Conservation (phyloP, 1,140 invertebrate species). For the Helicoverpa armigera region DNA sequence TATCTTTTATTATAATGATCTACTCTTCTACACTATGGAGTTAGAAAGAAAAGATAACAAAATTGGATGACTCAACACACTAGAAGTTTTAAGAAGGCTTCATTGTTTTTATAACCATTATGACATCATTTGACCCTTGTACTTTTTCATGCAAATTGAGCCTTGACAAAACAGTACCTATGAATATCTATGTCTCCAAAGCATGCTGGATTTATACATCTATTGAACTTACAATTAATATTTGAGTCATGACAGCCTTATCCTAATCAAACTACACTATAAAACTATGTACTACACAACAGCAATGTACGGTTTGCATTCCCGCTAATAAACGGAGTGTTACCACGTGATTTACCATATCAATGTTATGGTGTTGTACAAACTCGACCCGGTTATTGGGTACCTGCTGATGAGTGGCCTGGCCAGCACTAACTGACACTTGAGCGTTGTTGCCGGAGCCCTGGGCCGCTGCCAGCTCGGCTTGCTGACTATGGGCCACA, state of each 20-base stretch:
- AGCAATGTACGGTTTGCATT: conserved; percentile 70
- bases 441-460: conserved; percentile 57
- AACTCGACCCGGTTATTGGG: conserved; percentile 85
- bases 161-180: neutral
- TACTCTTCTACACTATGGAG: neutral
- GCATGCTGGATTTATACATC: too few relatives aligned
- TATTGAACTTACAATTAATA: neutral
- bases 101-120: neutral
- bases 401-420: conserved; percentile 79
- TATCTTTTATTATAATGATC: neutral
- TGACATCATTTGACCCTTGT: conserved; percentile 1
- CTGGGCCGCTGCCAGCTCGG: conserved; percentile 62
- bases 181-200: too few relatives aligned
- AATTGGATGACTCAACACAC: neutral
- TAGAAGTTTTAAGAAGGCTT: conserved; percentile 1
- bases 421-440: conserved; percentile 63
- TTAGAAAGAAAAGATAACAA: neutral
- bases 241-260: neutral
- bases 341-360: conserved; percentile 84
- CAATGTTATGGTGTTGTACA: conserved; percentile 85
- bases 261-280: conserved; percentile 7
- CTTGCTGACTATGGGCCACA: conserved; percentile 78
- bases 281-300: conserved; percentile 64
- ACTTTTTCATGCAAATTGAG: neutral
- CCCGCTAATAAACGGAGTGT: conserved; percentile 73